Conservation (phyloP, 2,113 vertebrate species). For the Calyptommatus sinebrachiatus region DNA sequence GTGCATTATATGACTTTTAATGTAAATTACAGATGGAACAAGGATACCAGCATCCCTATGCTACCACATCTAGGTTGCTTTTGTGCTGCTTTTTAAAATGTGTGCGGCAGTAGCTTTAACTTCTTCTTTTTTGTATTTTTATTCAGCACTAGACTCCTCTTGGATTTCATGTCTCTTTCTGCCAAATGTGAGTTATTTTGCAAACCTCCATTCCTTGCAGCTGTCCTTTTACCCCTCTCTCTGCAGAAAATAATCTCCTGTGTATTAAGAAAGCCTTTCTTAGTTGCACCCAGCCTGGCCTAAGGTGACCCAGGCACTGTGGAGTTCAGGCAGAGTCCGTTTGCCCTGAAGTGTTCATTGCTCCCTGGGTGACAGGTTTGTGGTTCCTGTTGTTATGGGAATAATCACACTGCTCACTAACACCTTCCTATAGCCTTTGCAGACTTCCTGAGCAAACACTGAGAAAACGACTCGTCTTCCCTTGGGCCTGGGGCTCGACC, state of each 20-base stretch:
- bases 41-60: background rate
- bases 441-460: background rate
- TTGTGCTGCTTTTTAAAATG: too few species aligned
- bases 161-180: background rate
- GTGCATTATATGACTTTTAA: too few species aligned
- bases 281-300: background rate
- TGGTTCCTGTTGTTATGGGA: conserved; percentile 29
- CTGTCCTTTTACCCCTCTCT: background rate
- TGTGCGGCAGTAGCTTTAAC: background rate
- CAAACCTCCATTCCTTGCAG: background rate
- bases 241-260: background rate
- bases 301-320: background rate
- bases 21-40: too few species aligned
- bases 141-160: background rate
- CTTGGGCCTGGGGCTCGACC: background rate
- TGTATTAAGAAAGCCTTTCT: background rate
- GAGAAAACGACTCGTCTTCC: background rate
- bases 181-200: background rate
- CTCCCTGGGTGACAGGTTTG: conserved; percentile 13
- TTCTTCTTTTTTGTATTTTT: background rate
- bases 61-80: background rate
- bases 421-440: background rate
- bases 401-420: conserved; percentile 1
- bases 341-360: conserved; percentile 4
- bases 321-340: conserved; percentile 11